A percentile compares a stretch with the other conserved stretches of the same genome.
Evolutionary conservation across 2,113 vertebrate genomes (phyloP).

Genomic region (Paralichthys olivaceus): DNA sequence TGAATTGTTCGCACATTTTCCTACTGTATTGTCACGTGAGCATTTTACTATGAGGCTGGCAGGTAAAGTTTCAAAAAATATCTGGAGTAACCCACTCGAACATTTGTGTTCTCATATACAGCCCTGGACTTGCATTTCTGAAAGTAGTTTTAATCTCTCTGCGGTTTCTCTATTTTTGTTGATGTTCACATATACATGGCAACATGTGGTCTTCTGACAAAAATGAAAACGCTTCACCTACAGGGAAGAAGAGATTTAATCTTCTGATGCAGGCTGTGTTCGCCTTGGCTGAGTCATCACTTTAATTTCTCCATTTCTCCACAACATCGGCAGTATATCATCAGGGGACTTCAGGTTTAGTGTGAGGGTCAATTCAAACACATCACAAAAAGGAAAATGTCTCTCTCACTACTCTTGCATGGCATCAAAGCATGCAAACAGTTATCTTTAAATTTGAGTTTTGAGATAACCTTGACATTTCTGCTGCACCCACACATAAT

Average conservation of each 20-base stretch:
- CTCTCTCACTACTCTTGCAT: neutral
- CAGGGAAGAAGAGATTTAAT: slow-evolving; percentile 12
- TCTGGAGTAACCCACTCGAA: too few species aligned
- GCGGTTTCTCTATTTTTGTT: neutral
- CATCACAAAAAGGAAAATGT: neutral
- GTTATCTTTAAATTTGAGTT: neutral
- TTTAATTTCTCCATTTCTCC: neutral
- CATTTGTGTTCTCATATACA: too few species aligned
- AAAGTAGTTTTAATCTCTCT: neutral
- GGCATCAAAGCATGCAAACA: neutral
- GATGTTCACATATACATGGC: neutral
- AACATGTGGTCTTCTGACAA: neutral
- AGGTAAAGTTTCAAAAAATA: too few species aligned
- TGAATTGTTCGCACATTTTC: too few species aligned
- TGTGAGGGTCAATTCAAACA: neutral
- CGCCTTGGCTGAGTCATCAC: neutral
- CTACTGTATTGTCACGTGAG: too few species aligned
- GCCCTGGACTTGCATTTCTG: too few species aligned
- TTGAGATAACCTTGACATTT: neutral
- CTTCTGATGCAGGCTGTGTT: slow-evolving; percentile 10
- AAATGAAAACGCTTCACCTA: neutral
- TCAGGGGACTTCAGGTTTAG: neutral
- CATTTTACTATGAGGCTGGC: too few species aligned
- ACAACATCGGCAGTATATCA: neutral
- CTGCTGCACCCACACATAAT: neutral